A percentile compares a stretch with the other conserved stretches of the same genome.
Evolutionary conservation across 1,140 invertebrate species (phyloP).

Genomic region (Drosophila sp.): DNA sequence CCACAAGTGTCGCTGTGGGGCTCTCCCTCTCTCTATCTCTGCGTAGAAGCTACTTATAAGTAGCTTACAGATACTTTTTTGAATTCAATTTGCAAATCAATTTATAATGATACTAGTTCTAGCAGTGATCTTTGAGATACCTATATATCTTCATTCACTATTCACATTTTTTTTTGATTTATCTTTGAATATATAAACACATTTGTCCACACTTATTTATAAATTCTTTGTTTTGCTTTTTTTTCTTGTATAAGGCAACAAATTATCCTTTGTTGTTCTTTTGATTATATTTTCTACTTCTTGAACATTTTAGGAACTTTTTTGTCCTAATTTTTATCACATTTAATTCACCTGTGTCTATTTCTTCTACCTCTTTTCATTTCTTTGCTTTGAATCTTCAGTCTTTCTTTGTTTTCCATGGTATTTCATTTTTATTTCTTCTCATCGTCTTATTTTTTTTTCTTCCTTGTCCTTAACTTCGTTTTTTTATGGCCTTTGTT

Average conservation of each 20-base stretch:
- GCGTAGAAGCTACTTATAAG: neutral
- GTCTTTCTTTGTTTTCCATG: neutral
- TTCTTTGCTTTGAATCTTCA: neutral
- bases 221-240: no score
- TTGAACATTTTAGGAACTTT: neutral
- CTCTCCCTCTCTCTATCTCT: neutral
- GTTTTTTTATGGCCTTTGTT: no score
- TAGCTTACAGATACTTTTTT: constrained; percentile 1
- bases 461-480: no score
- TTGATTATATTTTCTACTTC: neutral
- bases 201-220: no score
- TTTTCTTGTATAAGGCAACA: no score
- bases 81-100: neutral
- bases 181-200: no score
- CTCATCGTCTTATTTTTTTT: no score
- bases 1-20: neutral
- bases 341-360: neutral
- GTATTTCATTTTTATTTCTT: neutral
- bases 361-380: neutral
- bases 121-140: neutral
- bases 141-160: neutral
- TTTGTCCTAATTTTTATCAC: no score
- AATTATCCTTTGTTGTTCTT: neutral
- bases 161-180: no score
- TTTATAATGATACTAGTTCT: neutral